A percentile compares a stretch with the other conserved stretches of the same genome.
phyloP scores from a whole-genome alignment of 30 jellyfish, hydroid and myxozoan genomes.

The Pseudorhiza aurosa region DNA sequence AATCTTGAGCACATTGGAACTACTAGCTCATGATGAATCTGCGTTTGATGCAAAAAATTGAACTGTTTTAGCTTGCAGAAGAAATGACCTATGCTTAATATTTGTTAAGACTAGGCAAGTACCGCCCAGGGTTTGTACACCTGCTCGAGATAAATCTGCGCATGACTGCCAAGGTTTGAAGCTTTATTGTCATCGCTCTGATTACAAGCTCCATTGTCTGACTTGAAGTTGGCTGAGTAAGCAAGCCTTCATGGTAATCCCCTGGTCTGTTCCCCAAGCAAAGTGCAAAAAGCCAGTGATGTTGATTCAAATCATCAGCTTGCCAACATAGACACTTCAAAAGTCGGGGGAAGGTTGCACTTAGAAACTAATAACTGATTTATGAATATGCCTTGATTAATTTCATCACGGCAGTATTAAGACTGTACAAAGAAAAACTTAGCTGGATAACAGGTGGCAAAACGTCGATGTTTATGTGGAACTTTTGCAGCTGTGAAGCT shows the following conservation, averaged over 20 bases:
- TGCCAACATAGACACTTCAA: too few species aligned
- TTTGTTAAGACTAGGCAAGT: conserved; percentile 11
- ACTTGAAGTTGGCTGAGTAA: background rate
- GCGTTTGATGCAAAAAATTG: too few species aligned
- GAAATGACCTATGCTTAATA: conserved; percentile 11
- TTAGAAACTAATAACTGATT: background rate
- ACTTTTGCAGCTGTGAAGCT: conserved; percentile 9
- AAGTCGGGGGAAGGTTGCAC: too few species aligned
- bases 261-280: too few species aligned
- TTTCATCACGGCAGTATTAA: background rate
- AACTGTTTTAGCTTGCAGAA: background rate
- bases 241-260: background rate
- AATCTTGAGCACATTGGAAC: too few species aligned
- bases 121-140: conserved; percentile 48
- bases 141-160: conserved; percentile 51
- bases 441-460: conserved; percentile 17
- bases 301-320: too few species aligned
- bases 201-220: background rate
- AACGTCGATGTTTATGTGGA: background rate
- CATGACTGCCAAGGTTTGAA: conserved; percentile 11
- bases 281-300: too few species aligned
- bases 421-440: background rate
- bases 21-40: too few species aligned
- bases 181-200: background rate
- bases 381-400: background rate